phyloP scores from a whole-genome alignment of 2,888 invertebrate species.

The Synergus laeviventris region DNA sequence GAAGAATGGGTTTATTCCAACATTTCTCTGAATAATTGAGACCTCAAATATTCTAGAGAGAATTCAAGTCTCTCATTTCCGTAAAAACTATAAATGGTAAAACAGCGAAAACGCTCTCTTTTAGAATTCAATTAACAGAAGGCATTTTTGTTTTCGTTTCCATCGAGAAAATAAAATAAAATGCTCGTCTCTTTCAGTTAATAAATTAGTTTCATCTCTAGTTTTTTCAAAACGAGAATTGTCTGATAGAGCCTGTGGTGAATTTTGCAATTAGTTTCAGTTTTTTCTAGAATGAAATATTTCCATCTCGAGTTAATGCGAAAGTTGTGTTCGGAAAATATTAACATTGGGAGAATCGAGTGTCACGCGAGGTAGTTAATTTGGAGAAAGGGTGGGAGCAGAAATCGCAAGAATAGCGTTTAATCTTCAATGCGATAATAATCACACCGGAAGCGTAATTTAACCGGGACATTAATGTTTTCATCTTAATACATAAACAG shows the following conservation, averaged over 20 bases:
- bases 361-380: constrained; percentile 10
- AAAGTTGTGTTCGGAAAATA: not conserved
- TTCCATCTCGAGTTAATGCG: not conserved
- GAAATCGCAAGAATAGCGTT: not conserved
- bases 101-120: not conserved
- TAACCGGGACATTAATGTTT: constrained; percentile 34
- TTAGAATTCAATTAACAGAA: not conserved
- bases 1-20: constrained; percentile 18
- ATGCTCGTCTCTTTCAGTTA: not conserved
- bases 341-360: constrained; percentile 5
- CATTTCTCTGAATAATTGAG: constrained; percentile 22
- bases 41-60: not conserved
- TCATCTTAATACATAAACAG: constrained; percentile 24
- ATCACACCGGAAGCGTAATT: constrained; percentile 30
- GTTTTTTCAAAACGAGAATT: not conserved
- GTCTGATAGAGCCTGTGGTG: not conserved
- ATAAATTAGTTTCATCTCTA: not conserved
- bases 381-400: constrained; percentile 19
- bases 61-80: not conserved
- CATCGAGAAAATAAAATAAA: not conserved
- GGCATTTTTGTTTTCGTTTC: not conserved
- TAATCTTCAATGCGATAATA: constrained; percentile 12
- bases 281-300: not conserved
- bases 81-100: too few relatives aligned
- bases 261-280: not conserved